Evolutionary conservation across 2,888 invertebrate species (phyloP), one percentile per base, ranked within the genome.

Genomic region (Diogma glabrata): DNA sequence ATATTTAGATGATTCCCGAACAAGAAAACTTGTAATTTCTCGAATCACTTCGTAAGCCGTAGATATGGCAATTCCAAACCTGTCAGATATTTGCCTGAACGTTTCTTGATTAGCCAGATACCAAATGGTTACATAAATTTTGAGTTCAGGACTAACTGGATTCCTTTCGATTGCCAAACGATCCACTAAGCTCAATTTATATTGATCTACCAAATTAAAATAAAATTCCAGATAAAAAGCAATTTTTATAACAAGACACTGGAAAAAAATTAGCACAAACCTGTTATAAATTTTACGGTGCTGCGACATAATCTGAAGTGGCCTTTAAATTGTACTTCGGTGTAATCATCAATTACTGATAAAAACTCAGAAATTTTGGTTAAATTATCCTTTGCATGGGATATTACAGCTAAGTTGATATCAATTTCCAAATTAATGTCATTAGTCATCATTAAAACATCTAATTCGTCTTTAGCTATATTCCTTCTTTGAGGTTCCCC

Each of bases 81-180:
- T 38, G 26, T 46, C 22, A 10, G 26, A 36, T 8, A 58, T 22
- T 17, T 53, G 33, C 16, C 49, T 38, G 19, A 55, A 58, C 7
- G 54, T 55, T 2, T 49, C 49, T 2, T 46, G 46, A 19, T 54
- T 53, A 10, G 38, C 47, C 14, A 58, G n/a, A n/a, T n/a, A n/a
- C n/a, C n/a, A n/a, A n/a, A n/a, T n/a, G n/a, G n/a, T 36, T 4
- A 9, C 9, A 19, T 16, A 36, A 36, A 36, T 14, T 36, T 10
- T 36, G 7, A 16, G 9, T 36, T 14, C 16, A 19, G 7, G 9
- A 9, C 36, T 36, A 36, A 36, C n/a, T n/a, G n/a, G n/a, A n/a
- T n/a, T n/a, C n/a, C n/a, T n/a, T n/a, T n/a, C n/a, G n/a, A n/a
- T n/a, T 36, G 36, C 36, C 33, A 33, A 4, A 36, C 19, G 16